Base-by-base conservation (phyloP, 2,888 invertebrate species). In the Trichogramma evanescens region DNA sequence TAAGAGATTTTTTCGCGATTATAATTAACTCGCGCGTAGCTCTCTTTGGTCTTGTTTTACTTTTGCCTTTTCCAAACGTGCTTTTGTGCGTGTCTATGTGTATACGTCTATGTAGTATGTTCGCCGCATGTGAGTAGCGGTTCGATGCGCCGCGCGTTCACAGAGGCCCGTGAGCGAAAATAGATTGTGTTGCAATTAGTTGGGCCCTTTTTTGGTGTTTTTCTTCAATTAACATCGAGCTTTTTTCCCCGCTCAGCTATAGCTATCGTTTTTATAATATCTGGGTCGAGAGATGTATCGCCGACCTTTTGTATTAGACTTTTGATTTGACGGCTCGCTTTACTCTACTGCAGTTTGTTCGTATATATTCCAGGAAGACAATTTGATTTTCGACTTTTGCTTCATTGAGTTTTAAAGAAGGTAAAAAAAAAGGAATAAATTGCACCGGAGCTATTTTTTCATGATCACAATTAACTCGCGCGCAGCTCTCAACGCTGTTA, bases 1-100 rank as follows among this genome's bases (percentile, higher is more conserved):
- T 62, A 64, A 62, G 62, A 50, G 57, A 64, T 62, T 64, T 64
- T 62, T 64, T 64, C 52, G 6, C 59, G 58, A 64, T 64, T 64
- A 62, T 64, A 64, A 62, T 64, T 64, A 64, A 64, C 62, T 62
- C 46, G 52, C 9, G 26, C 55, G 59, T 55, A 59, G 48, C 56
- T 61, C 45, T 54, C 45, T 61, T 57, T 51, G 56, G 46, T 56
- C 13, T 40, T 43, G 48, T 6, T 5, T 46, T 38, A 9, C 8
- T 44, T 53, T 50, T 55, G 8, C 55, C 57, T 53, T 26, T 43
- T 26, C 44, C 10, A 42, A 38, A 3, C 41, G 13, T 10, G 7
- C 48, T n/a, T 50, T 51, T 55, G 51, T 50, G 50, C 45, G 58
- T 45, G n/a, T 54, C 7, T 40, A 6, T 46, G 46, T 55, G n/a